Conservation (phyloP, 2,113 vertebrate species). For the Probosciger aterrimus region DNA sequence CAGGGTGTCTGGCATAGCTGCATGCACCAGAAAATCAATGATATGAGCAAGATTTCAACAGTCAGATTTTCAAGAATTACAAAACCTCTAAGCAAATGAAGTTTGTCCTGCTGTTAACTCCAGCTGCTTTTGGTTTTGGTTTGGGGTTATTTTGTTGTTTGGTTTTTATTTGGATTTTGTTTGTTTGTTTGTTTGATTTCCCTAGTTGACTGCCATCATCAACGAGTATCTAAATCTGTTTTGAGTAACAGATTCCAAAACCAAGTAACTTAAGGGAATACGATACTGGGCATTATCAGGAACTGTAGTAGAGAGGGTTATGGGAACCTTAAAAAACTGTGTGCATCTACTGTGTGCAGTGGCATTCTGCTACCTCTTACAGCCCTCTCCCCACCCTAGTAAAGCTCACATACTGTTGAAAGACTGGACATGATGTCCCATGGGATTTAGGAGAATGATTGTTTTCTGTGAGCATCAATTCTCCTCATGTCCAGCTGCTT, state of each 20-base stretch:
- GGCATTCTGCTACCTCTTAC: not conserved
- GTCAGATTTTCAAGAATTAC: not conserved
- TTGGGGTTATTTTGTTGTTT: not conserved
- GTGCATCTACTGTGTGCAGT: fast-evolving
- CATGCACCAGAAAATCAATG: not conserved
- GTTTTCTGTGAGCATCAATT: not conserved
- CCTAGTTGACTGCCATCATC: not conserved
- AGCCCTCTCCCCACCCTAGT: not conserved
- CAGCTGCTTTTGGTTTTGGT: not conserved
- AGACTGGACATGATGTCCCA: not conserved
- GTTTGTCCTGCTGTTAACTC: not conserved
- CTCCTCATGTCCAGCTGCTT: not conserved
- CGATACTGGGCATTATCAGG: fast-evolving
- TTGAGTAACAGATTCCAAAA: not conserved
- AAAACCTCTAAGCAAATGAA: not conserved
- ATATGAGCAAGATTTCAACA: not conserved
- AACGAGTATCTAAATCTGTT: not conserved
- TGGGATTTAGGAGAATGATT: not conserved
- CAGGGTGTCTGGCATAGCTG: not conserved
- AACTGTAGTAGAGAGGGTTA: not conserved
- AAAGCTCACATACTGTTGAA: fast-evolving
- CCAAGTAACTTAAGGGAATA: not conserved
- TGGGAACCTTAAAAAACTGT: not conserved
- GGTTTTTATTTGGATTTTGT: not conserved
- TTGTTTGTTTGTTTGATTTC: not conserved